Conservation (phyloP, 2,888 invertebrate genomes). For the Acanthosepion pharaonis region DNA sequence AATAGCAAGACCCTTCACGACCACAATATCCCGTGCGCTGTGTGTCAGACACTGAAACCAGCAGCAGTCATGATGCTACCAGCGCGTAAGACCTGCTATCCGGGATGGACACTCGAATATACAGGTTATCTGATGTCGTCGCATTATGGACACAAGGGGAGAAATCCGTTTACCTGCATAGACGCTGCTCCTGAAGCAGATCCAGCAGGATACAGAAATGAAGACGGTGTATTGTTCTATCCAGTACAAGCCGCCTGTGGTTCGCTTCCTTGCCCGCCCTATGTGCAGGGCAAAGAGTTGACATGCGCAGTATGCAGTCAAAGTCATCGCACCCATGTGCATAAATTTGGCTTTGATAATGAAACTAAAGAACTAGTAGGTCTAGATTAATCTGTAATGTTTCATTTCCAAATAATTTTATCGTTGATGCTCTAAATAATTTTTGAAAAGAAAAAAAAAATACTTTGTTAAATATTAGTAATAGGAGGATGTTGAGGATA, state of each 20-base stretch:
- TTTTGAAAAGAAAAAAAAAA: no score
- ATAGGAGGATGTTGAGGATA: no score
- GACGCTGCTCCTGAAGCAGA: slow-evolving; percentile 55
- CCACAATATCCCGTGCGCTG: slow-evolving; percentile 56
- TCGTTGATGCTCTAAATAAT: no score
- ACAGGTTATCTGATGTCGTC: slow-evolving; percentile 56
- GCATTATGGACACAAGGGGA: slow-evolving; percentile 49
- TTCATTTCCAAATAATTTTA: no score
- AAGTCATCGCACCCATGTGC: no score
- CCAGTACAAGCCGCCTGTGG: slow-evolving; percentile 56
- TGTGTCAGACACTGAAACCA: slow-evolving; percentile 51
- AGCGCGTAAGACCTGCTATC: slow-evolving; percentile 51
- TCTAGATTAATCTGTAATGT: no score
- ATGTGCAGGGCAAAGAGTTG: slow-evolving; percentile 53
- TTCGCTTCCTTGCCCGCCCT: slow-evolving; percentile 58
- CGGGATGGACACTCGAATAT: slow-evolving; percentile 57
- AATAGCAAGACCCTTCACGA: slow-evolving; percentile 41
- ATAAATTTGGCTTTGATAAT: no score
- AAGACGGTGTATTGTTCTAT: slow-evolving; percentile 55
- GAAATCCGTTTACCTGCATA: slow-evolving; percentile 53
- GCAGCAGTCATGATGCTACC: slow-evolving; percentile 54
- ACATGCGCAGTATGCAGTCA: slow-evolving; percentile 57
- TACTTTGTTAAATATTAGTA: no score
- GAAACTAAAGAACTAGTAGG: no score
- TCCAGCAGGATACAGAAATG: slow-evolving; percentile 49